Percentiles rank a stretch among this genome's conserved stretches.
These are phyloP conservation scores for Biston betularia DNA, from an alignment of 2,888 invertebrate species.

Conservation along the genomic window DNA sequence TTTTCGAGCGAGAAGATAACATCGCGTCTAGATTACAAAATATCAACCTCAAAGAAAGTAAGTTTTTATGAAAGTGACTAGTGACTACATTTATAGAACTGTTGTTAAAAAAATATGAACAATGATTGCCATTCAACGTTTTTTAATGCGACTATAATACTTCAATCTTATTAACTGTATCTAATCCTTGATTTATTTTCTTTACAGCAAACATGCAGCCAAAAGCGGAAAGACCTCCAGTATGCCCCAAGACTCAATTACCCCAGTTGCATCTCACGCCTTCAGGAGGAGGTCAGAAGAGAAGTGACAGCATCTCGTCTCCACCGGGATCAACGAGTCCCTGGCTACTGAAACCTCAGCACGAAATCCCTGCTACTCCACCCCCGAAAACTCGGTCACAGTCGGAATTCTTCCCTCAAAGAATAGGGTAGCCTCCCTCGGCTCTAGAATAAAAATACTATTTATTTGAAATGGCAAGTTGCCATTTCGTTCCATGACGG, in stretches of 20 bases:
- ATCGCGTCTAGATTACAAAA: conserved; percentile 72
- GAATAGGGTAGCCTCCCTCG: conserved; percentile 69
- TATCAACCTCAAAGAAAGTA: conserved; percentile 70
- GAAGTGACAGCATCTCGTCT: conserved; percentile 57
- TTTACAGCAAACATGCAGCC: conserved; percentile 76
- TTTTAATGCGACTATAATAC: neutral
- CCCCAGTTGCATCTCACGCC: conserved; percentile 76
- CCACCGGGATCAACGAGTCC: conserved; percentile 64
- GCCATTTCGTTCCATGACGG: conserved; percentile 75
- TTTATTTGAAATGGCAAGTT: conserved; percentile 73
- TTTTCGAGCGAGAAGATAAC: conserved; percentile 72
- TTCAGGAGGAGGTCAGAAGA: conserved; percentile 64
- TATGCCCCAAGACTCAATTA: conserved; percentile 66
- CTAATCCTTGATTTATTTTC: conserved; percentile 30
- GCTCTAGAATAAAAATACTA: conserved; percentile 53
- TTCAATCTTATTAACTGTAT: neutral
- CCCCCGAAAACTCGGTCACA: conserved; percentile 73
- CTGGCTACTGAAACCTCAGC: conserved; percentile 74
- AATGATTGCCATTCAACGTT: neutral
- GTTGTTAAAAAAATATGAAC: neutral
- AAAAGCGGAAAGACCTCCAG: conserved; percentile 73
- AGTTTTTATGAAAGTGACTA: conserved; percentile 52
- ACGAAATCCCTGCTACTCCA: conserved; percentile 79
- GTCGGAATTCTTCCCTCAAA: conserved; percentile 75
- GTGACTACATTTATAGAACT: conserved; percentile 6